These are phyloP conservation scores for Teleogryllus oceanicus DNA, from an alignment of 2,888 invertebrate genomes.

Conservation along the genomic window DNA sequence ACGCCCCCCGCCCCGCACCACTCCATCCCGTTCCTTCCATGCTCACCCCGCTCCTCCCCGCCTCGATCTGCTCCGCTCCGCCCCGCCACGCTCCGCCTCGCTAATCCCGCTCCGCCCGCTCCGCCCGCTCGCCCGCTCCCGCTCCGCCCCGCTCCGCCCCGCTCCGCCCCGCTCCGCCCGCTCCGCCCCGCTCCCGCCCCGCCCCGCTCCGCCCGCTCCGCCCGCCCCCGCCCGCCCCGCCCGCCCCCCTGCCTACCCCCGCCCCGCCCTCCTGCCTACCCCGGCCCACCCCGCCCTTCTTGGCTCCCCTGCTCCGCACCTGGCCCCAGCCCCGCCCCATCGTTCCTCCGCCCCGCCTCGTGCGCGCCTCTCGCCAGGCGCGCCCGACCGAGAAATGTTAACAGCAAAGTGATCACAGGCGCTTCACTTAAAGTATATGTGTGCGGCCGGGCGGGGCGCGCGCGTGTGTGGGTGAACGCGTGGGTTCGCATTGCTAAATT, in stretches of 20 bases:
- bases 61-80: neutral
- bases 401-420: constrained; percentile 8
- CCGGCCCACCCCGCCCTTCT: neutral
- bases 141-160: neutral
- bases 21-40: neutral
- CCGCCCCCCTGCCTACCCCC: no score
- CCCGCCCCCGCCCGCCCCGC: neutral
- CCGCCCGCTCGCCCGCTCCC: neutral
- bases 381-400: neutral
- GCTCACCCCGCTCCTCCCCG: neutral
- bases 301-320: neutral
- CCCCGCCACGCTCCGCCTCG: neutral
- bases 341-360: neutral
- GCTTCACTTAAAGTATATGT: neutral
- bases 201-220: neutral
- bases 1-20: neutral
- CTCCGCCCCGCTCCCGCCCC: neutral
- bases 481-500: neutral
- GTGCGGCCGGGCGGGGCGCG: neutral
- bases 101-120: neutral
- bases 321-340: neutral
- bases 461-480: neutral
- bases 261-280: neutral
- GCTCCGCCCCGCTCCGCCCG: neutral
- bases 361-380: neutral